Percentiles rank a stretch among this genome's conserved stretches.
phyloP scores from a whole-genome alignment of 64 coral and sea anemone species.

The Porites australiensis region DNA sequence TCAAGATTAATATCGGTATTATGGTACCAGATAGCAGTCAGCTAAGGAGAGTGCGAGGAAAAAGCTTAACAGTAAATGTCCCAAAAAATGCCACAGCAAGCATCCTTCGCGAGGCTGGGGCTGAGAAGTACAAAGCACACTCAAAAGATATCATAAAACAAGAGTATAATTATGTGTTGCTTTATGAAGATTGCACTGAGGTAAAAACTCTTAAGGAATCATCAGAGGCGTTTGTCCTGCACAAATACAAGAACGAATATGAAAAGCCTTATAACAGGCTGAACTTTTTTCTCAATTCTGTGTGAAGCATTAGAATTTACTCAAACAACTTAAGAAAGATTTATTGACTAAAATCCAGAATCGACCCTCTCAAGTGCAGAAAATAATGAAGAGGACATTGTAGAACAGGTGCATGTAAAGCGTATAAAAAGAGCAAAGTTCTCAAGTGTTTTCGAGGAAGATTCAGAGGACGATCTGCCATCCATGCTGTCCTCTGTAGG shows the following conservation, averaged over 20 bases:
- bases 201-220: slow-evolving; percentile 32
- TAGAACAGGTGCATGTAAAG: slow-evolving; percentile 34
- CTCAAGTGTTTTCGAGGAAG: slow-evolving; percentile 34
- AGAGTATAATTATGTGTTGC: background rate
- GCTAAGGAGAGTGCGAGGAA: slow-evolving; percentile 15
- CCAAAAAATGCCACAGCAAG: background rate
- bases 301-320: slow-evolving; percentile 35
- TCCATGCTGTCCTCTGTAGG: background rate
- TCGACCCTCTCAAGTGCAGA: slow-evolving; percentile 6
- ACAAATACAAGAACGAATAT: slow-evolving; percentile 25
- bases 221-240: slow-evolving; percentile 9
- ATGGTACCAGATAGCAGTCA: slow-evolving; percentile 4
- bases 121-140: slow-evolving; percentile 16
- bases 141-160: slow-evolving; percentile 17
- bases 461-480: background rate
- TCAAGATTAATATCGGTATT: slow-evolving; percentile 26
- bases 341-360: background rate
- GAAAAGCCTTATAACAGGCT: slow-evolving; percentile 9
- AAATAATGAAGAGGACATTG: slow-evolving; percentile 23
- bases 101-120: slow-evolving; percentile 16
- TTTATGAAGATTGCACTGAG: slow-evolving; percentile 5
- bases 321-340: slow-evolving; percentile 26
- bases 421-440: slow-evolving; percentile 17
- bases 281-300: background rate
- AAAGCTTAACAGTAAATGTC: slow-evolving; percentile 35